Evolutionary conservation across 2,797 vertebrate species (phyloP).

Genomic region (Typhlichthys eigenmanni): DNA sequence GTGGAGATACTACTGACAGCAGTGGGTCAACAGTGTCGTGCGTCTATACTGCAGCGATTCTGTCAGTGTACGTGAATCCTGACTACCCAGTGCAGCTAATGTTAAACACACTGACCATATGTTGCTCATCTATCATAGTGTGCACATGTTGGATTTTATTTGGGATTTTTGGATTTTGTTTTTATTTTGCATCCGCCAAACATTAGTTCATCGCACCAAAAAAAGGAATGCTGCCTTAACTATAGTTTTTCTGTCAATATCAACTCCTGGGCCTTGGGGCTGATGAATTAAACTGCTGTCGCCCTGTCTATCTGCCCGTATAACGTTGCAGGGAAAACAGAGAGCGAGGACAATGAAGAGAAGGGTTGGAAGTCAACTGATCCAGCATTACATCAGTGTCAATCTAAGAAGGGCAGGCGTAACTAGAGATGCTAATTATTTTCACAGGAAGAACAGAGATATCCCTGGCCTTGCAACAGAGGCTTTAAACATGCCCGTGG

Average conservation of each 20-base stretch:
- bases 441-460: constrained; percentile 62
- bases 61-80: no score
- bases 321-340: constrained; percentile 34
- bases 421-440: constrained; percentile 67
- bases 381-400: constrained; percentile 64
- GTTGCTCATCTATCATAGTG: no score
- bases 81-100: no score
- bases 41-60: no score
- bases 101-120: no score
- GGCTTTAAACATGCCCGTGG: constrained; percentile 32
- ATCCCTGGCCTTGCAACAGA: constrained; percentile 53
- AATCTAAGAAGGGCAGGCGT: constrained; percentile 44
- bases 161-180: no score
- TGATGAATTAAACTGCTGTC: constrained; percentile 62
- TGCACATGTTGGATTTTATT: no score
- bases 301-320: constrained; percentile 51
- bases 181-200: neutral
- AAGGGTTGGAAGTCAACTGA: constrained; percentile 48
- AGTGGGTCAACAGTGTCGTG: no score
- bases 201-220: neutral
- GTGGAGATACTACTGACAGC: no score
- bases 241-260: constrained; percentile 15
- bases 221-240: neutral
- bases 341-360: constrained; percentile 37
- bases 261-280: constrained; percentile 26